Evolutionary conservation across 1,140 invertebrate species (phyloP).

Genomic region (Pseudachorutes palmiensis): DNA sequence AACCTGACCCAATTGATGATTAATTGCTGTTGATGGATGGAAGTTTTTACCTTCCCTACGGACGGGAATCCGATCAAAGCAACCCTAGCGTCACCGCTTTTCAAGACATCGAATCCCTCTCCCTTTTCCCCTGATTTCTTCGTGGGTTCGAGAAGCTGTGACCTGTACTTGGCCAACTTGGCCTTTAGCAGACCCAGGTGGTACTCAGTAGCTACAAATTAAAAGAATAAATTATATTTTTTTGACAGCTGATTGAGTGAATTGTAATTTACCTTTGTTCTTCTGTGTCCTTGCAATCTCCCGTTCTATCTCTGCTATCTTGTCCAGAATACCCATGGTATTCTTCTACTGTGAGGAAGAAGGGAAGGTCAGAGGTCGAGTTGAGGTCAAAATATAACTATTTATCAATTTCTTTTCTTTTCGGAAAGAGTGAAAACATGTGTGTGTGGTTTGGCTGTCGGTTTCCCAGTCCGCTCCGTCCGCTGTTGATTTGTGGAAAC

Average conservation of each 20-base stretch:
- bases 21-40: too few species aligned
- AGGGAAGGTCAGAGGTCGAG: too few species aligned
- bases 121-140: constrained; percentile 91
- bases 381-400: too few species aligned
- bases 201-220: constrained; percentile 87
- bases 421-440: too few species aligned
- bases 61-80: constrained; percentile 97
- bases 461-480: too few species aligned
- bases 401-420: too few species aligned
- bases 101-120: constrained; percentile 99
- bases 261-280: constrained; percentile 98
- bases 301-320: constrained; percentile 94
- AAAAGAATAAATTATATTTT: too few species aligned
- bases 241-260: too few species aligned
- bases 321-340: constrained; percentile 94
- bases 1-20: constrained; percentile 21
- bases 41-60: constrained; percentile 67
- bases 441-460: too few species aligned
- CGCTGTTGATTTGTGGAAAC: too few species aligned
- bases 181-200: constrained; percentile 97
- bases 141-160: constrained; percentile 86
- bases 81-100: constrained; percentile 97
- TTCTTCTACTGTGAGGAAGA: too few species aligned
- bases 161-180: constrained; percentile 94
- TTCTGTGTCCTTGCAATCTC: constrained; percentile 98